Conservation (phyloP, 2,797 vertebrate genomes). For the Melanotaenia trifasciata region DNA sequence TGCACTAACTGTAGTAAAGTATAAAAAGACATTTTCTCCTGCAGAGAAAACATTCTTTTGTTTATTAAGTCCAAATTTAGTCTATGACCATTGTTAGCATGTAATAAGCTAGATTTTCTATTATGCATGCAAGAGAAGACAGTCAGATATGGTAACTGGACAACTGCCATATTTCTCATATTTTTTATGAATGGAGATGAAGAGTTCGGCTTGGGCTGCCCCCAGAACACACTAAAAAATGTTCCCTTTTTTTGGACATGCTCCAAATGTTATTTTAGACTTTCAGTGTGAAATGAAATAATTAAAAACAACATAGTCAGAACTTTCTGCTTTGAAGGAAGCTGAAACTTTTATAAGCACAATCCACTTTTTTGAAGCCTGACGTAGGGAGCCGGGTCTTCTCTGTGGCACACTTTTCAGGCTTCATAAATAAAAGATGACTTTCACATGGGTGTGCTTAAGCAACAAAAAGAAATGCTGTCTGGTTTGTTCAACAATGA, state of each 20-base stretch:
- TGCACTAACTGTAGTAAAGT: neutral
- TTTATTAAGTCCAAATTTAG: slow-evolving; percentile 7
- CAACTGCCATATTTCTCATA: slow-evolving; percentile 11
- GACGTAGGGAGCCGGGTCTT: slow-evolving; percentile 62
- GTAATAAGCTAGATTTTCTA: slow-evolving; percentile 27
- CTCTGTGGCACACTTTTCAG: slow-evolving; percentile 77
- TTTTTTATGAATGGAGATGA: slow-evolving; percentile 48
- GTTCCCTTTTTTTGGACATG: slow-evolving; percentile 38
- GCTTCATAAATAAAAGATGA: slow-evolving; percentile 77
- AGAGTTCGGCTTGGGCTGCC: slow-evolving; percentile 29
- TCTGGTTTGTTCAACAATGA: slow-evolving; percentile 68
- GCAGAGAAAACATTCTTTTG: slow-evolving; percentile 12
- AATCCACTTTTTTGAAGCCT: slow-evolving; percentile 68
- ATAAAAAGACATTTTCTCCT: slow-evolving; percentile 22
- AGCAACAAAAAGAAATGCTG: slow-evolving; percentile 72
- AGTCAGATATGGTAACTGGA: slow-evolving; percentile 17
- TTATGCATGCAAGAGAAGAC: slow-evolving; percentile 24
- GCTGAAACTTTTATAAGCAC: slow-evolving; percentile 79
- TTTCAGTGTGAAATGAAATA: slow-evolving; percentile 69
- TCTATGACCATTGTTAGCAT: neutral
- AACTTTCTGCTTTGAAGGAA: slow-evolving; percentile 65
- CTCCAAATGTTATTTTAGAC: slow-evolving; percentile 53
- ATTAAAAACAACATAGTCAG: slow-evolving; percentile 67
- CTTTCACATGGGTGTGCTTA: slow-evolving; percentile 76
- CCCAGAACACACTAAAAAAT: slow-evolving; percentile 33